These are phyloP conservation scores for Conops quadrifasciatus DNA, from an alignment of 2,888 invertebrate genomes.

Conservation along the genomic window DNA sequence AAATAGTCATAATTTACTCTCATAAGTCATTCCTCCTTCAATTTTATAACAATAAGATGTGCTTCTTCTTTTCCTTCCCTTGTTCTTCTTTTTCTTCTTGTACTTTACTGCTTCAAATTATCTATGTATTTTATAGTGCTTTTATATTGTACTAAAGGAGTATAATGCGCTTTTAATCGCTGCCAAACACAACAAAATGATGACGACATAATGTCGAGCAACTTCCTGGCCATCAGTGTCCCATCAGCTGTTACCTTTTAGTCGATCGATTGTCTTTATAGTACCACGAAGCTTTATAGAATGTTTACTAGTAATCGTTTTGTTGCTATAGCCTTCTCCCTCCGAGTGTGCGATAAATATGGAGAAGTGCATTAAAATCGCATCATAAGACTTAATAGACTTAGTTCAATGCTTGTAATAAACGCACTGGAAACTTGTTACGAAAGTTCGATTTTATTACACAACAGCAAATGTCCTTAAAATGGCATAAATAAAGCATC, in stretches of 20 bases:
- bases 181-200: slow-evolving; percentile 20
- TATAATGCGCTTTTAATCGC: slow-evolving; percentile 30
- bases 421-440: not conserved
- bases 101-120: not conserved
- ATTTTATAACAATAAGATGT: too few relatives aligned
- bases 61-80: too few relatives aligned
- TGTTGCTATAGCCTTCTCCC: too few relatives aligned
- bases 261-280: not conserved
- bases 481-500: not conserved
- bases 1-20: too few relatives aligned
- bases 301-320: not conserved
- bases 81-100: too few relatives aligned
- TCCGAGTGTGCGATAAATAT: too few relatives aligned
- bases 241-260: slow-evolving; percentile 16
- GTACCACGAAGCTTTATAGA: slow-evolving; percentile 3
- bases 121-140: not conserved
- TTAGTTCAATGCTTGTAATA: not conserved
- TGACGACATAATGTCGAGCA: not conserved
- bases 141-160: not conserved
- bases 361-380: not conserved
- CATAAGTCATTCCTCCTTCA: too few relatives aligned
- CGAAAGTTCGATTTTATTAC: not conserved
- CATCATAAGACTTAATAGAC: slow-evolving; percentile 1
- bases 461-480: not conserved
- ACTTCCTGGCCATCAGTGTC: not conserved